These are phyloP conservation scores for Patella pellucida DNA, from an alignment of 2,888 invertebrate genomes.

Conservation along the genomic window DNA sequence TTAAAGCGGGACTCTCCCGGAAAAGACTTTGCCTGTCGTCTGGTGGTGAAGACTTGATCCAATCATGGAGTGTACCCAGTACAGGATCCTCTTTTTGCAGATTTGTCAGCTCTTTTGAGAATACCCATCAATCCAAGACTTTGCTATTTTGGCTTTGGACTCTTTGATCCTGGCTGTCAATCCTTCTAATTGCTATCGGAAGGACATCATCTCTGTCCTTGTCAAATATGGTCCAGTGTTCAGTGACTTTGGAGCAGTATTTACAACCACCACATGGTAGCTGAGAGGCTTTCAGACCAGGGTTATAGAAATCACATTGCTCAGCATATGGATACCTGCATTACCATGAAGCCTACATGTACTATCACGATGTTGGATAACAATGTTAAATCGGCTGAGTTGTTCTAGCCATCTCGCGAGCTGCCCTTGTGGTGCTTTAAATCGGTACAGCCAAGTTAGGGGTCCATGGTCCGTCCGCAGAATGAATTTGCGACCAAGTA, in stretches of 20 bases:
- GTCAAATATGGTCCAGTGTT: neutral
- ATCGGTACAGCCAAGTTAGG: neutral
- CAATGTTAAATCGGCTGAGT: constrained; percentile 21
- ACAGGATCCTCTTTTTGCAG: neutral
- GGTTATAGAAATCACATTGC: neutral
- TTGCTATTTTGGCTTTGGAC: too few species aligned
- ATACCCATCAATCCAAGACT: too few species aligned
- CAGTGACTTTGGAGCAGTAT: neutral
- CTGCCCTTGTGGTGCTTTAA: constrained; percentile 5
- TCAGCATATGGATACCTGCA: constrained; percentile 16
- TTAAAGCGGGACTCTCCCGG: neutral
- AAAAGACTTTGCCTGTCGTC: neutral
- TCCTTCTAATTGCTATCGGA: neutral
- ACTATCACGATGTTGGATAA: constrained; percentile 14
- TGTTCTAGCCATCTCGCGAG: constrained; percentile 13
- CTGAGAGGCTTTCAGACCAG: neutral
- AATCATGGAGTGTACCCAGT: neutral
- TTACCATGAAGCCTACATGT: constrained; percentile 18
- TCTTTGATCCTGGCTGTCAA: too few species aligned
- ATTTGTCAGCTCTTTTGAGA: too few species aligned
- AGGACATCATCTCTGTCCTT: constrained; percentile 11
- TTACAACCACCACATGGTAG: constrained; percentile 14
- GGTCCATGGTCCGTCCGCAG: constrained; percentile 11
- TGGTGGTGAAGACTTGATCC: neutral
- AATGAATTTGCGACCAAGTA: constrained; percentile 1